Percentiles rank a stretch among this genome's conserved stretches.
phyloP scores from a whole-genome alignment of 2,797 vertebrate species.

The Arremon aurantiirostris region DNA sequence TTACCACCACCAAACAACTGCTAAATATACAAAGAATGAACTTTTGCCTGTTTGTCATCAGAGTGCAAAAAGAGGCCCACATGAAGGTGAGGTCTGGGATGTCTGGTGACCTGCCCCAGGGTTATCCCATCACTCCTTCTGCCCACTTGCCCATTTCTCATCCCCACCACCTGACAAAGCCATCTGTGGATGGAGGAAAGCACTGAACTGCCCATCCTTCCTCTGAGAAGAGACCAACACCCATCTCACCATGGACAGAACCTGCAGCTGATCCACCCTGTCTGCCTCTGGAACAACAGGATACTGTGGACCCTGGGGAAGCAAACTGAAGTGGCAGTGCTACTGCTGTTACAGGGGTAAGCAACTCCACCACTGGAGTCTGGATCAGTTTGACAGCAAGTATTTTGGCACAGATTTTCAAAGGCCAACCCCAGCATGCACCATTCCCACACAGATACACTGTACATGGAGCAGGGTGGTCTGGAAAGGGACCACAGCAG shows the following conservation, averaged over 20 bases:
- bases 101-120: background rate
- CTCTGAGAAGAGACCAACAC: background rate
- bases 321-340: background rate
- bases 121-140: background rate
- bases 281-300: background rate
- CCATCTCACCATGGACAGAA: background rate
- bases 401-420: background rate
- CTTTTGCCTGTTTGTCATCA: background rate
- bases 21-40: background rate
- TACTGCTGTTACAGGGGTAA: background rate
- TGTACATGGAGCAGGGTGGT: background rate
- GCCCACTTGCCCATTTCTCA: background rate
- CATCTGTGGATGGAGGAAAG: background rate
- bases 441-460: rapidly evolving
- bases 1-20: background rate
- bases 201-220: rapidly evolving
- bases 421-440: background rate
- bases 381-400: background rate
- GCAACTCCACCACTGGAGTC: background rate
- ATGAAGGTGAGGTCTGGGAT: background rate
- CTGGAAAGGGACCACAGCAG: background rate
- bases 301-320: rapidly evolving
- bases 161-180: background rate
- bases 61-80: rapidly evolving
- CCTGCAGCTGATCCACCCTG: background rate